A percentile compares a stretch with the other conserved stretches of the same genome.
Conservation (phyloP, 2,113 vertebrate species). For the Dipodomys spectabilis region DNA sequence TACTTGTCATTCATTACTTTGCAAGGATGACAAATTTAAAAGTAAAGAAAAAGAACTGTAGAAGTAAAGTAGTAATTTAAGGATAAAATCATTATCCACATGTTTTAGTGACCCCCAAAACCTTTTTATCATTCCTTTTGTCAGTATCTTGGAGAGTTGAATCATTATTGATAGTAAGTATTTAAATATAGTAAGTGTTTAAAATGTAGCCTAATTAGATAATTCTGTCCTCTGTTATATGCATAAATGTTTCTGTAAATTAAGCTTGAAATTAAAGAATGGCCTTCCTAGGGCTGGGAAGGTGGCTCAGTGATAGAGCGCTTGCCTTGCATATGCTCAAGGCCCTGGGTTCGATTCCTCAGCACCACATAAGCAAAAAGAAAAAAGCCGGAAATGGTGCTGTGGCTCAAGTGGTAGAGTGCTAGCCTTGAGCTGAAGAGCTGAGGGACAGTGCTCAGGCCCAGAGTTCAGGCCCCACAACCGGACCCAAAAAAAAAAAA, state of each 20-base stretch:
- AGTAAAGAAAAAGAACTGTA: neutral
- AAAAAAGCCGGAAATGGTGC: too few relatives aligned
- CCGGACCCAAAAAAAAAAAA: too few relatives aligned
- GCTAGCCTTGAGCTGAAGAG: too few relatives aligned
- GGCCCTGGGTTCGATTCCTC: too few relatives aligned
- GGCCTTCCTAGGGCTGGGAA: too few relatives aligned
- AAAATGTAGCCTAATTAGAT: conserved; percentile 39
- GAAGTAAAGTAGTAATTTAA: neutral
- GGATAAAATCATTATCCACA: conserved; percentile 23
- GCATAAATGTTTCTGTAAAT: conserved; percentile 35
- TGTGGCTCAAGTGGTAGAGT: too few relatives aligned
- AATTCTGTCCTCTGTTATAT: conserved; percentile 7
- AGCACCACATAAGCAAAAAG: too few relatives aligned
- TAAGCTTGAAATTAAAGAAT: conserved; percentile 45
- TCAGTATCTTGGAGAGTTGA: conserved; percentile 36
- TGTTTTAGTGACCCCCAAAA: conserved; percentile 31
- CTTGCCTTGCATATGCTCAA: too few relatives aligned
- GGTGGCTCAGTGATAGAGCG: too few relatives aligned
- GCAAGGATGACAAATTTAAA: conserved; percentile 19
- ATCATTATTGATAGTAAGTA: conserved; percentile 21
- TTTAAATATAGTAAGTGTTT: neutral
- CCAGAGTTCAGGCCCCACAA: too few relatives aligned
- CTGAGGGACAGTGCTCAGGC: too few relatives aligned
- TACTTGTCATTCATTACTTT: conserved; percentile 32
- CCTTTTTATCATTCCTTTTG: neutral